Conservation (phyloP, 2,797 vertebrate species). For the Okamejei kenojei region DNA sequence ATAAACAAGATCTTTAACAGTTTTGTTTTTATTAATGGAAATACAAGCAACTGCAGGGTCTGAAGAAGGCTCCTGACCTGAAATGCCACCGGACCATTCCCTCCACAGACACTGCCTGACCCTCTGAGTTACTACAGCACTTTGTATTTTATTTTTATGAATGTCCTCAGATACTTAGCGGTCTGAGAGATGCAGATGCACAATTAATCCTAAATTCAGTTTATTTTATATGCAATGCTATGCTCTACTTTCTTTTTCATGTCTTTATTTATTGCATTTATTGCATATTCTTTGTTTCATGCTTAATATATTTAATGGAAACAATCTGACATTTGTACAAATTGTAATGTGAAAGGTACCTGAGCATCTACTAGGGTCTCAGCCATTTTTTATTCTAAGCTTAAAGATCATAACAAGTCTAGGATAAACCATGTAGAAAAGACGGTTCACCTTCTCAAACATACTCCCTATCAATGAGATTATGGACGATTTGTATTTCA, state of each 20-base stretch:
- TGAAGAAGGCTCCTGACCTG: too few species aligned
- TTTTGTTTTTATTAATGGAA: not conserved
- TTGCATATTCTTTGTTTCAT: not conserved
- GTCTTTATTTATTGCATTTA: not conserved
- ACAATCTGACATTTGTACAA: not conserved
- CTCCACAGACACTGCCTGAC: too few species aligned
- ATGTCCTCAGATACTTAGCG: not conserved
- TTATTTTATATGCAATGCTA: not conserved
- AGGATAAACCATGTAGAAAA: not conserved
- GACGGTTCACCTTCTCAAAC: too few species aligned
- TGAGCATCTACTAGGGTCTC: not conserved
- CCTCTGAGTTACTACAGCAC: too few species aligned
- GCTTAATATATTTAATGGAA: not conserved
- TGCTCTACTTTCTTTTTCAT: not conserved
- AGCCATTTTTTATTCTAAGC: not conserved
- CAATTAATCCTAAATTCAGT: not conserved
- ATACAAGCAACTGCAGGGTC: too few species aligned
- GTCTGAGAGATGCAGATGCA: not conserved
- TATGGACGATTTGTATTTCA: too few species aligned
- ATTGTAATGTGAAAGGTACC: not conserved
- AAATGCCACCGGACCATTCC: too few species aligned
- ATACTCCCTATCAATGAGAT: too few species aligned
- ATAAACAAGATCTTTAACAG: not conserved
- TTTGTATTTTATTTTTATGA: too few species aligned
- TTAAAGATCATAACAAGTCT: not conserved